A percentile compares a stretch with the other conserved stretches of the same genome.
These are phyloP conservation scores for Pristionchus arcanus DNA, from an alignment of 2,888 invertebrate species.

Conservation along the genomic window DNA sequence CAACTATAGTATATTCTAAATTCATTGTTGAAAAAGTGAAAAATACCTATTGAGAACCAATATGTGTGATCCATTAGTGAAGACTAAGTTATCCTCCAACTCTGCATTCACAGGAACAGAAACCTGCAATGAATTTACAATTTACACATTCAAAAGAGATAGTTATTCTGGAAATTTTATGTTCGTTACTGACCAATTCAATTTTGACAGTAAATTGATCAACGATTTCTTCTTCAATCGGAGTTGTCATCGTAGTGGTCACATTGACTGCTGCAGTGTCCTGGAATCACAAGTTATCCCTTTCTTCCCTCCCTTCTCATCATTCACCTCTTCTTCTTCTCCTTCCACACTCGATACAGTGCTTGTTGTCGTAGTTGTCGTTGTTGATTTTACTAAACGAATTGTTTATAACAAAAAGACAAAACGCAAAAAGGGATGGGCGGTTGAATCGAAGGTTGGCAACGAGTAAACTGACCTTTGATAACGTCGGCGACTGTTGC, in stretches of 20 bases:
- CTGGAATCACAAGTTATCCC: not conserved
- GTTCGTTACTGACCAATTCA: constrained; percentile 35
- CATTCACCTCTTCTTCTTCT: not conserved
- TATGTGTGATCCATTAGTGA: constrained; percentile 46
- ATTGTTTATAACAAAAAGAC: not conserved
- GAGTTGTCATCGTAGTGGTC: not conserved
- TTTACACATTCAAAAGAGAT: not conserved
- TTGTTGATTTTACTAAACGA: not conserved
- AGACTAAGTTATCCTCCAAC: constrained; percentile 31
- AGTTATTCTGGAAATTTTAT: not conserved
- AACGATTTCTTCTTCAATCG: constrained; percentile 19
- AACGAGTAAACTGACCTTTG: not conserved
- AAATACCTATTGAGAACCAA: constrained; percentile 25
- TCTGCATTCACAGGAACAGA: not conserved
- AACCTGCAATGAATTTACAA: not conserved
- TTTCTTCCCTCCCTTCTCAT: not conserved
- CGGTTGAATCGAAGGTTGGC: too few relatives aligned
- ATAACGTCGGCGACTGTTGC: constrained; percentile 46
- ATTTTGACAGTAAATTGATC: constrained; percentile 55
- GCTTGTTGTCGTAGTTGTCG: not conserved
- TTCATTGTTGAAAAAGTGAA: not conserved
- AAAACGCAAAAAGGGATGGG: not conserved
- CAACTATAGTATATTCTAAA: not conserved
- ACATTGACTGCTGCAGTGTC: not conserved
- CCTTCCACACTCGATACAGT: constrained; percentile 9